Conservation (phyloP, 2,797 vertebrate species). For the Merluccius polli region DNA sequence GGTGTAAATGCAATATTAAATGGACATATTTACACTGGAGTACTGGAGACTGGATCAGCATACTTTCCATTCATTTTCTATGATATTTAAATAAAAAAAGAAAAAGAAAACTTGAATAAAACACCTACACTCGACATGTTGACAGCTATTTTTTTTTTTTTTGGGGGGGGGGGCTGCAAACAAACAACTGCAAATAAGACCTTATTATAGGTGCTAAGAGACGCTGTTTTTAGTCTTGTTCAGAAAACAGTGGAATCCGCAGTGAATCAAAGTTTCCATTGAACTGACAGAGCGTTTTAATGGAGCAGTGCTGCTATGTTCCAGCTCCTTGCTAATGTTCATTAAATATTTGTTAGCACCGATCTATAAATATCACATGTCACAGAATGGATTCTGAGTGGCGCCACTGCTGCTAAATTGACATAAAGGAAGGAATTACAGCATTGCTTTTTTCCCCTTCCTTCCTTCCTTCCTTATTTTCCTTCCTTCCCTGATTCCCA, state of each 20-base stretch:
- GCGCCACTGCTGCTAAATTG: slow-evolving; percentile 71
- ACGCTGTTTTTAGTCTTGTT: background rate
- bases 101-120: slow-evolving; percentile 2
- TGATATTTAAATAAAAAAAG: slow-evolving; percentile 21
- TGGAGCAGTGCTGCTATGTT: slow-evolving; percentile 49
- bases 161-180: background rate
- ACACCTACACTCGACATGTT: background rate
- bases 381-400: slow-evolving; percentile 71
- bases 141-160: background rate
- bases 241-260: slow-evolving; percentile 15
- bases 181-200: background rate
- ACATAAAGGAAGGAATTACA: slow-evolving; percentile 58
- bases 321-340: slow-evolving; percentile 71
- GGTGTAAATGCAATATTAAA: slow-evolving; percentile 21
- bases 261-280: slow-evolving; percentile 37
- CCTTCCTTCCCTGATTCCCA: background rate
- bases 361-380: slow-evolving; percentile 81
- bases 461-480: slow-evolving; percentile 2
- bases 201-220: background rate
- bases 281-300: slow-evolving; percentile 42
- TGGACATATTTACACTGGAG: background rate
- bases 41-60: background rate
- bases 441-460: slow-evolving; percentile 32
- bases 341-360: slow-evolving; percentile 81
- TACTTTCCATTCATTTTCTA: background rate